Conservation (phyloP, 2,888 invertebrate species). For the Sphaerolaimus hirsutus region DNA sequence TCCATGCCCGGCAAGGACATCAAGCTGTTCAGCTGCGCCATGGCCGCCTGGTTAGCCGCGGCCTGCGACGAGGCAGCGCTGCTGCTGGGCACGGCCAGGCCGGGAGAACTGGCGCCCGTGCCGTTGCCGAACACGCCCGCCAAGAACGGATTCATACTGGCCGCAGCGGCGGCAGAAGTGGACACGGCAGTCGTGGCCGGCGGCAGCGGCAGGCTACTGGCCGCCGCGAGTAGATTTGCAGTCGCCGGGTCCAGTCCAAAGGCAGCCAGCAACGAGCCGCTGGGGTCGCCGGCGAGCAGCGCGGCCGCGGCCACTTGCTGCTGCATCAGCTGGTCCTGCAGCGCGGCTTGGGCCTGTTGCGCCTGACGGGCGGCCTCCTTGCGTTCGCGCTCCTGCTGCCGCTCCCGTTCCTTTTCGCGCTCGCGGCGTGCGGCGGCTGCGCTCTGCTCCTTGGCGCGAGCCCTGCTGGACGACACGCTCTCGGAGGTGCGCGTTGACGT, state of each 20-base stretch:
- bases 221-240: too few species aligned
- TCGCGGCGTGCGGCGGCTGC: background rate
- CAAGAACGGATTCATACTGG: background rate
- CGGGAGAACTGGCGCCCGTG: background rate
- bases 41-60: slow-evolving; percentile 4
- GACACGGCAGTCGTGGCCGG: background rate
- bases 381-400: background rate
- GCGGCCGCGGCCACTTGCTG: slow-evolving; percentile 6
- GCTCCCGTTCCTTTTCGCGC: too few species aligned
- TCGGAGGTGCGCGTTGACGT: too few species aligned
- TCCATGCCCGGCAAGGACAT: too few species aligned
- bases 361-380: background rate
- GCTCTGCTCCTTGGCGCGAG: too few species aligned
- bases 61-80: too few species aligned
- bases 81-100: too few species aligned
- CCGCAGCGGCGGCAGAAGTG: background rate
- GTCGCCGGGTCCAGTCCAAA: background rate
- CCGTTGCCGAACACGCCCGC: background rate
- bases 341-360: background rate
- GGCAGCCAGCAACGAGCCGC: background rate
- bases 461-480: background rate
- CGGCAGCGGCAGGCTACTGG: background rate
- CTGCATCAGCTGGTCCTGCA: slow-evolving; percentile 4
- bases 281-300: background rate
- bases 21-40: slow-evolving; percentile 6